A percentile compares a stretch with the other conserved stretches of the same genome.
Conservation (phyloP, 2,797 vertebrate genomes). For the Pangasius krempfi region DNA sequence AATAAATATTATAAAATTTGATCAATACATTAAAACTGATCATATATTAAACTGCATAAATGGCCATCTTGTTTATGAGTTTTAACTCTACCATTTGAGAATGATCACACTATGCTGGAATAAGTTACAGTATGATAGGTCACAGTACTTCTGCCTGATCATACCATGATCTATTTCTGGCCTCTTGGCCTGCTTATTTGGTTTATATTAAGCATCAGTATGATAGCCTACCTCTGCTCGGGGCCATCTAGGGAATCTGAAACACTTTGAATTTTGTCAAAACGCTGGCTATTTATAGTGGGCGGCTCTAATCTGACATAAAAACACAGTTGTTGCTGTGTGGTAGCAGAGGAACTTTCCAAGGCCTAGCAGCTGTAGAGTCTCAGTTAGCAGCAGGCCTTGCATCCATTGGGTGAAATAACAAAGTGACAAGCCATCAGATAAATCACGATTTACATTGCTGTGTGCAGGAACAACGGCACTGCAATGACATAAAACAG, state of each 20-base stretch:
- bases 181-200: conserved; percentile 49
- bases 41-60: background rate
- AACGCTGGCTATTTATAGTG: conserved; percentile 64
- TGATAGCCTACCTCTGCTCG: conserved; percentile 39
- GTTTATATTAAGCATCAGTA: conserved; percentile 53
- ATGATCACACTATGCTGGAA: background rate
- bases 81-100: background rate
- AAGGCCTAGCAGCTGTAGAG: conserved; percentile 55
- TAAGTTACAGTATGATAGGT: conserved; percentile 32
- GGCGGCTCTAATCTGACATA: conserved; percentile 56
- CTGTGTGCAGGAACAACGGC: conserved; percentile 46
- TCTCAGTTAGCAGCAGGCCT: conserved; percentile 48
- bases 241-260: conserved; percentile 53
- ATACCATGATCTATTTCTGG: conserved; percentile 44
- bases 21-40: background rate
- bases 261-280: conserved; percentile 59
- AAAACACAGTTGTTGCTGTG: conserved; percentile 69
- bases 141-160: conserved; percentile 38
- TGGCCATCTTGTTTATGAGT: background rate
- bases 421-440: conserved; percentile 50
- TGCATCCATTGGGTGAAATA: conserved; percentile 39
- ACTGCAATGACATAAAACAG: conserved; percentile 36
- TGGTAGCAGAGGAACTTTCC: conserved; percentile 55
- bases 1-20: background rate
- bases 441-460: conserved; percentile 45